phyloP scores from a whole-genome alignment of 2,888 invertebrate genomes.

The Xestia rhomboidea region DNA sequence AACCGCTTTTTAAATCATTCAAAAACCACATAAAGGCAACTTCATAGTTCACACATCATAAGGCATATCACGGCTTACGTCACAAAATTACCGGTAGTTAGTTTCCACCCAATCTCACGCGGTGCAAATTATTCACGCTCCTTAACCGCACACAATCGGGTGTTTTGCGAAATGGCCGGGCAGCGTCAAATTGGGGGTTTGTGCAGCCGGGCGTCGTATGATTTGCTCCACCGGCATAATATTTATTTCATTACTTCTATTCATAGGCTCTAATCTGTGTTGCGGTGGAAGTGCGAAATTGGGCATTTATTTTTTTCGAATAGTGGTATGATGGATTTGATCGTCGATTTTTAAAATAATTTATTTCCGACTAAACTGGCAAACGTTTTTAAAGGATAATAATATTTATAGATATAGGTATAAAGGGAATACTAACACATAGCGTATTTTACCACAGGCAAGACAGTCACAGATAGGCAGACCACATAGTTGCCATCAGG shows the following conservation, averaged over 20 bases:
- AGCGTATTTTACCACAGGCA: background rate
- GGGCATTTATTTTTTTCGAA: background rate
- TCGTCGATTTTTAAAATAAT: background rate
- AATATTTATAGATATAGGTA: background rate
- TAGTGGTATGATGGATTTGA: background rate
- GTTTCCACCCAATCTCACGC: constrained; percentile 86
- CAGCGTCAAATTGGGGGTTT: constrained; percentile 85
- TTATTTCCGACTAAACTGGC: background rate
- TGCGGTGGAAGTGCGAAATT: constrained; percentile 69
- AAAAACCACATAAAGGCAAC: constrained; percentile 32
- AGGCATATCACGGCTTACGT: constrained; percentile 37
- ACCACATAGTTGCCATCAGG: too few relatives aligned
- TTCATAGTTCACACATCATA: constrained; percentile 63
- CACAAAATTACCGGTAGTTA: constrained; percentile 77
- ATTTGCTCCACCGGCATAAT: constrained; percentile 90
- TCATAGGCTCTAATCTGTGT: constrained; percentile 89
- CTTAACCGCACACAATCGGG: constrained; percentile 85
- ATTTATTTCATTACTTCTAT: constrained; percentile 91
- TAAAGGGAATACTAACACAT: background rate
- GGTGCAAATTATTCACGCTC: constrained; percentile 79
- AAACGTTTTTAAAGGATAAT: background rate
- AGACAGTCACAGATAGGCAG: too few relatives aligned
- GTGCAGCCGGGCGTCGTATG: constrained; percentile 85
- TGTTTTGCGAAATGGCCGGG: constrained; percentile 86
- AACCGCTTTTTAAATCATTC: background rate